phyloP scores from a whole-genome alignment of 2,113 vertebrate species.

The Peromyscus polionotus region DNA sequence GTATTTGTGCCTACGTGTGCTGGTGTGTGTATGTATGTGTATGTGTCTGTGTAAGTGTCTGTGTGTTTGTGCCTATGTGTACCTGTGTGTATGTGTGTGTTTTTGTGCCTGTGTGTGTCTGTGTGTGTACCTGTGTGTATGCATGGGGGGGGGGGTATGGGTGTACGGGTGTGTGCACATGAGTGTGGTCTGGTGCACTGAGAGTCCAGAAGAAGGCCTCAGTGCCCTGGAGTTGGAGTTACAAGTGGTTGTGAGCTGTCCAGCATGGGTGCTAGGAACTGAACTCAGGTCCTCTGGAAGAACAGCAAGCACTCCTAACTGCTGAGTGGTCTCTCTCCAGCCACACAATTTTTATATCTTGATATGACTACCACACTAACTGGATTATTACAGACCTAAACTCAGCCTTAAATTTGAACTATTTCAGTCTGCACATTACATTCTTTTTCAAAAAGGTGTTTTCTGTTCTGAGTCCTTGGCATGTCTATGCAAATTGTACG shows the following conservation, averaged over 20 bases:
- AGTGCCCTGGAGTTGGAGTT: background rate
- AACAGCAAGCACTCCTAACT: background rate
- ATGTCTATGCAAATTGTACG: background rate
- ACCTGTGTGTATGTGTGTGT: background rate
- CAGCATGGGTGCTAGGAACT: background rate
- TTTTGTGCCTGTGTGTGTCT: rapidly evolving
- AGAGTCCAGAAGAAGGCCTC: background rate
- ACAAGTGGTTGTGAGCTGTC: background rate
- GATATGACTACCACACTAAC: background rate
- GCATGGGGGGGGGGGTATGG: no score
- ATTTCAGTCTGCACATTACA: background rate
- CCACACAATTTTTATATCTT: background rate
- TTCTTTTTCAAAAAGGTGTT: background rate
- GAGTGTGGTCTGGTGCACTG: background rate
- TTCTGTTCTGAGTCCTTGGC: background rate
- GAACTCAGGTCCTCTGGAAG: background rate
- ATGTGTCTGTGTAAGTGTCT: background rate
- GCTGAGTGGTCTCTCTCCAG: background rate
- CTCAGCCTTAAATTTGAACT: background rate
- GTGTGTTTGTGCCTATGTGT: background rate
- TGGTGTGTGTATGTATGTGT: background rate
- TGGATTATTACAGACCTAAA: background rate
- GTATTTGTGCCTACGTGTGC: background rate
- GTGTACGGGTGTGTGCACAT: background rate
- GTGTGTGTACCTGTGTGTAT: background rate